Evolutionary conservation across 2,113 vertebrate genomes (phyloP).

Genomic region (Paradisaea rubra): DNA sequence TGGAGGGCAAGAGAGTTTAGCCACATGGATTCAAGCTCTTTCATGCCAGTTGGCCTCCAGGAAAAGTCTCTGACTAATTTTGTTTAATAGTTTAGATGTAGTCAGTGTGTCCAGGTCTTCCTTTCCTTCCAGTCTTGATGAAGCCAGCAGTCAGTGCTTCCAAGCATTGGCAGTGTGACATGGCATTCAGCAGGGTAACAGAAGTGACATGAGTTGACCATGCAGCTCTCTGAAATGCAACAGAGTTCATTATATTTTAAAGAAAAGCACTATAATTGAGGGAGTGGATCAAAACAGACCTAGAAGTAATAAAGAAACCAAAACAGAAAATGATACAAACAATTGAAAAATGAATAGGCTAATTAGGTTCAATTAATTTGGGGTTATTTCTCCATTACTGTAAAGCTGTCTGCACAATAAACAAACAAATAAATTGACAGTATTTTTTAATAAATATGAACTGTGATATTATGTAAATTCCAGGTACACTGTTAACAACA

Average conservation of each 20-base stretch:
- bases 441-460: neutral
- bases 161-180: neutral
- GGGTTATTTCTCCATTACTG: neutral
- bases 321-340: neutral
- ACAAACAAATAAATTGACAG: neutral
- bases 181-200: neutral
- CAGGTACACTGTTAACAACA: neutral
- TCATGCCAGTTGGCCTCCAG: neutral
- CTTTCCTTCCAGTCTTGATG: neutral
- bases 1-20: neutral
- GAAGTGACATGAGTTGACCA: neutral
- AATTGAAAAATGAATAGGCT: neutral
- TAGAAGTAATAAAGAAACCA: neutral
- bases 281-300: neutral
- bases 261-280: neutral
- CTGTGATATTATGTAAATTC: neutral
- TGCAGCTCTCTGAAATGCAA: neutral
- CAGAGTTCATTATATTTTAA: neutral
- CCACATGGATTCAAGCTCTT: neutral
- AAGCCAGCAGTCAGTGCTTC: neutral
- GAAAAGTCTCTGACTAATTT: neutral
- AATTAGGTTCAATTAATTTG: neutral
- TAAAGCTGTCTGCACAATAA: neutral
- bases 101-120: neutral
- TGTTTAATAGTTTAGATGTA: neutral